A percentile compares a stretch with the other conserved stretches of the same genome.
Conservation (phyloP, 2,888 invertebrate genomes). For the Aphrophora alni region DNA sequence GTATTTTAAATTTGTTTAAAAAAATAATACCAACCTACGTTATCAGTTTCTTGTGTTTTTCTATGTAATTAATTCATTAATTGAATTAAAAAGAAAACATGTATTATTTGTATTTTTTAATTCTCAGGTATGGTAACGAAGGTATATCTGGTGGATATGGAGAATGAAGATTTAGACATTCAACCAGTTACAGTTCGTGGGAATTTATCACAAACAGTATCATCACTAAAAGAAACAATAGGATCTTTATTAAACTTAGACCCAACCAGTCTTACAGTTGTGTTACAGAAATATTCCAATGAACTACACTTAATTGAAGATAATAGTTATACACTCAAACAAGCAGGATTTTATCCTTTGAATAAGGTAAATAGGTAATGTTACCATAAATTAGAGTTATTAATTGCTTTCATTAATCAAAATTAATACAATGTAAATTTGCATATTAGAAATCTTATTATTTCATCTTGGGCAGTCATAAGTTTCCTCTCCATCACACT, state of each 20-base stretch:
- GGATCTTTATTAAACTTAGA: constrained; percentile 59
- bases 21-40: too few species aligned
- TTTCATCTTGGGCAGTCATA: too few species aligned
- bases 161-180: constrained; percentile 64
- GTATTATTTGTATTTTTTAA: constrained; percentile 47
- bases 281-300: constrained; percentile 50
- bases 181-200: constrained; percentile 65
- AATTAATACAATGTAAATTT: too few species aligned
- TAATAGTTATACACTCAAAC: constrained; percentile 20
- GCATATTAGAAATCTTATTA: too few species aligned
- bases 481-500: too few species aligned
- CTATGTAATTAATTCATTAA: too few species aligned
- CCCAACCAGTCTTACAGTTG: constrained; percentile 58
- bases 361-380: constrained; percentile 54
- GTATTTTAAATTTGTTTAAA: too few species aligned
- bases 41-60: too few species aligned
- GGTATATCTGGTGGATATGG: constrained; percentile 68
- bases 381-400: too few species aligned
- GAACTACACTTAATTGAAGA: constrained; percentile 20
- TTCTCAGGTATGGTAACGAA: constrained; percentile 62
- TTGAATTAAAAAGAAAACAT: too few species aligned
- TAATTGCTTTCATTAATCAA: too few species aligned
- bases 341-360: constrained; percentile 17
- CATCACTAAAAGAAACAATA: constrained; percentile 60
- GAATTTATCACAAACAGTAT: constrained; percentile 62